Conservation (phyloP, 2,888 invertebrate genomes). For the Limenitis camilla region DNA sequence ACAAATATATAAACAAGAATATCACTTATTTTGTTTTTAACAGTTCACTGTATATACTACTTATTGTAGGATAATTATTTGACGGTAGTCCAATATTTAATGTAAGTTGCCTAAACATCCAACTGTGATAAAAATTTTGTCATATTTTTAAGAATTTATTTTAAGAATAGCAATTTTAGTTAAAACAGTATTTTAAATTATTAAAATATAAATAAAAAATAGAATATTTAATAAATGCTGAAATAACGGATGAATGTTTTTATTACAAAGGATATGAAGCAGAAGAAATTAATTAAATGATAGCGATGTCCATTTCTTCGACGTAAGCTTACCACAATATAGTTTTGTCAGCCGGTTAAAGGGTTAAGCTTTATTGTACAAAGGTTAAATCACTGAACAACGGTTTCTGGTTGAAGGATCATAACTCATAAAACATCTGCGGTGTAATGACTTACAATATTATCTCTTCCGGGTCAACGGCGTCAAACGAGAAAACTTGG, state of each 20-base stretch:
- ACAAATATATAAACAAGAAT: too few relatives aligned
- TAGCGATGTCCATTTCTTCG: not conserved
- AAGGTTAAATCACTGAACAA: constrained; percentile 5
- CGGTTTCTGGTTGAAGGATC: not conserved
- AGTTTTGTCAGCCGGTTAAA: not conserved
- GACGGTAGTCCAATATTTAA: too few relatives aligned
- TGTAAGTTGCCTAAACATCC: too few relatives aligned
- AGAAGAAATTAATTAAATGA: not conserved
- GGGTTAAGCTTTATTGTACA: not conserved
- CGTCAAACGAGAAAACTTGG: constrained; percentile 7
- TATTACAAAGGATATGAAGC: not conserved
- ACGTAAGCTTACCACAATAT: not conserved
- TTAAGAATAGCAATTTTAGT: too few relatives aligned
- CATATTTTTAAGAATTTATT: too few relatives aligned
- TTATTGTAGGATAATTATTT: too few relatives aligned
- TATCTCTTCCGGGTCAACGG: constrained; percentile 20
- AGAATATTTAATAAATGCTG: constrained; percentile 1
- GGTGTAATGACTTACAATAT: constrained; percentile 15
- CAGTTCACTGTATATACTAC: too few relatives aligned
- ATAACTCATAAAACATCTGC: constrained; percentile 5
- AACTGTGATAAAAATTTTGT: too few relatives aligned
- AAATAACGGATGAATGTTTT: not conserved
- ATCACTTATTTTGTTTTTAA: too few relatives aligned
- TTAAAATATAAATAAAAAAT: too few relatives aligned
- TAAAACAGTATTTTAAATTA: too few relatives aligned